A percentile compares a stretch with the other conserved stretches of the same genome.
Conservation (phyloP, 2,888 invertebrate genomes). For the Listrodromus nycthemerus region DNA sequence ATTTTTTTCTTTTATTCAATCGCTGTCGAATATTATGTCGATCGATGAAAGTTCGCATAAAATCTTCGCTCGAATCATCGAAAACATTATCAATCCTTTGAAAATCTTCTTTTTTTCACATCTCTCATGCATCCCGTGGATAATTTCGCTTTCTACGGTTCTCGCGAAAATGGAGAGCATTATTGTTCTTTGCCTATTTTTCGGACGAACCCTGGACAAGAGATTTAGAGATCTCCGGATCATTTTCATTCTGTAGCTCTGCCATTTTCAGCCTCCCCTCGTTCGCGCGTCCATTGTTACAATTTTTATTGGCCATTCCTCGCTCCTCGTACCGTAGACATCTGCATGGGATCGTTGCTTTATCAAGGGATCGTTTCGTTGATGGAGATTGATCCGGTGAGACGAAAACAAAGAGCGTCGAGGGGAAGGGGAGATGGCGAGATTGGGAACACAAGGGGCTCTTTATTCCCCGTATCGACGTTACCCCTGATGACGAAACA, state of each 20-base stretch:
- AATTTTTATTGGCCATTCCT: constrained; percentile 59
- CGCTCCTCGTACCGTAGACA: constrained; percentile 39
- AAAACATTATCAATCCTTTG: background rate
- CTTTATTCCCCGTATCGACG: constrained; percentile 22
- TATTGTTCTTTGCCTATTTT: background rate
- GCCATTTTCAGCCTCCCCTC: constrained; percentile 25
- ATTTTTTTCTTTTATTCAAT: background rate
- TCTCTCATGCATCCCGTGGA: background rate
- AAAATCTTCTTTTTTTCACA: background rate
- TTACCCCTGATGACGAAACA: background rate
- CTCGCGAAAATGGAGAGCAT: background rate
- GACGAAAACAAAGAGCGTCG: constrained; percentile 33
- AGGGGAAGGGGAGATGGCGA: constrained; percentile 2
- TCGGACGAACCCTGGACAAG: constrained; percentile 12
- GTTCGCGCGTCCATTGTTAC: constrained; percentile 59
- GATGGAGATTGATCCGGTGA: constrained; percentile 53
- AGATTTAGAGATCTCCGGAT: constrained; percentile 9
- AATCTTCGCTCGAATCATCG: background rate
- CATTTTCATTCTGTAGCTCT: background rate
- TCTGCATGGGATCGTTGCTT: constrained; percentile 69
- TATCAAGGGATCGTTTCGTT: constrained; percentile 67
- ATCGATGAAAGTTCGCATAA: background rate
- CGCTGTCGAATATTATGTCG: background rate
- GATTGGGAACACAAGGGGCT: background rate
- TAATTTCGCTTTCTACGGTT: constrained; percentile 11